Evolutionary conservation across 2,888 invertebrate species (phyloP).

Genomic region (Julus scanicus): DNA sequence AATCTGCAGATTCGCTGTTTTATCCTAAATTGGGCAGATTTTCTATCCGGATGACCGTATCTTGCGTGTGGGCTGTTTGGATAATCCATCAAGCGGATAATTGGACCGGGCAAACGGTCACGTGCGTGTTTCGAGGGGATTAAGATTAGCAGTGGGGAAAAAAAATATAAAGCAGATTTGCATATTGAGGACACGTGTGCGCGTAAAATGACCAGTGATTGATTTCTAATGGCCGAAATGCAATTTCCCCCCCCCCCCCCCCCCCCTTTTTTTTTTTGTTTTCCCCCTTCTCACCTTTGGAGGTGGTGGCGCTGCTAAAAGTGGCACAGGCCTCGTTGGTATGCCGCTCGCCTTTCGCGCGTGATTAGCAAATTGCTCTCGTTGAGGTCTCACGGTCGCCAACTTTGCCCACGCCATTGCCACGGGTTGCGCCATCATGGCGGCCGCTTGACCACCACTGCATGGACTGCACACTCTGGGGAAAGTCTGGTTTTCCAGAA

Average conservation of each 20-base stretch:
- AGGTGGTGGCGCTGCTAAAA: neutral
- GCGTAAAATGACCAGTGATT: constrained; percentile 36
- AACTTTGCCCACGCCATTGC: constrained; percentile 47
- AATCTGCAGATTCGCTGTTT: neutral
- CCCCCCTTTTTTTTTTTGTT: neutral
- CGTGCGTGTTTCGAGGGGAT: constrained; percentile 14
- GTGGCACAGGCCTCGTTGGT: constrained; percentile 7
- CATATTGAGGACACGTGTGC: neutral
- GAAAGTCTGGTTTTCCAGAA: no score
- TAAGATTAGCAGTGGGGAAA: neutral
- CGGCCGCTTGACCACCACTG: constrained; percentile 19
- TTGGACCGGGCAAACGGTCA: neutral
- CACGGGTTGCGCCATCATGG: constrained; percentile 33
- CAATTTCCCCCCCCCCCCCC: constrained; percentile 1
- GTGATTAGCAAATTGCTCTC: constrained; percentile 47
- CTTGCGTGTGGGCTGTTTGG: neutral
- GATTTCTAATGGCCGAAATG: constrained; percentile 42
- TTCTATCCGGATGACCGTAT: neutral
- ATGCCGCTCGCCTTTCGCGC: constrained; percentile 20
- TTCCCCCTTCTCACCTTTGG: constrained; percentile 1
- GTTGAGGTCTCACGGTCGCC: constrained; percentile 48
- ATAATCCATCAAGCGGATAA: constrained; percentile 24
- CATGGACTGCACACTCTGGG: neutral
- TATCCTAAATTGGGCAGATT: neutral
- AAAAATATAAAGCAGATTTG: neutral